Percentiles rank a stretch among this genome's conserved stretches.
Evolutionary conservation across 2,797 vertebrate genomes (phyloP).

Genomic region (Sylvilagus floridanus): DNA sequence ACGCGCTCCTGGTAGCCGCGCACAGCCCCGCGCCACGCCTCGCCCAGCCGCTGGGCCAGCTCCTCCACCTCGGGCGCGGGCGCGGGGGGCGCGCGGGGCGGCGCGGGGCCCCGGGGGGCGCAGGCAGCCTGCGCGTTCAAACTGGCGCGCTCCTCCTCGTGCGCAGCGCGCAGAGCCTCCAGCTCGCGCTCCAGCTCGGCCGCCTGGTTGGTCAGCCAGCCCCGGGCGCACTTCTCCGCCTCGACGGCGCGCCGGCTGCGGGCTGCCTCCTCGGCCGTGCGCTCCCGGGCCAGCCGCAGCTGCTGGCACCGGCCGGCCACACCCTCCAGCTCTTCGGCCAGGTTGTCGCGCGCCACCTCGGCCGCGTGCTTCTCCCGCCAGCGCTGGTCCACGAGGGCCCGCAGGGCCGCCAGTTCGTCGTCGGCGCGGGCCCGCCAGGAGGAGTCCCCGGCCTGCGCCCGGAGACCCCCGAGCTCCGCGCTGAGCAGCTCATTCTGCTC

Average conservation of each 20-base stretch:
- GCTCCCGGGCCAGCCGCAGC: constrained; percentile 88
- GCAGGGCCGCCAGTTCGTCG: constrained; percentile 88
- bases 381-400: constrained; percentile 88
- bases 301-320: constrained; percentile 88
- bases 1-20: constrained; percentile 91
- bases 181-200: constrained; percentile 92
- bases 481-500: constrained; percentile 92
- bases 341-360: constrained; percentile 90
- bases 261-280: constrained; percentile 86
- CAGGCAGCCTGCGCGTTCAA: constrained; percentile 83
- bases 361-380: constrained; percentile 90
- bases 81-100: constrained; percentile 75
- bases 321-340: constrained; percentile 89
- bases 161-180: constrained; percentile 87
- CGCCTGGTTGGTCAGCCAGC: constrained; percentile 91
- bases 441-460: constrained; percentile 66
- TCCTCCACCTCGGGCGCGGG: constrained; percentile 91
- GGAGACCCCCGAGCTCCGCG: constrained; percentile 82
- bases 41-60: constrained; percentile 88
- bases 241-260: constrained; percentile 90
- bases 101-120: constrained; percentile 74
- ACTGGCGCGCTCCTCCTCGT: constrained; percentile 90
- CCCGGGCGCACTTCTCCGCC: constrained; percentile 91
- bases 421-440: constrained; percentile 87
- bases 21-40: constrained; percentile 92